Evolutionary conservation across 2,888 invertebrate genomes (phyloP).

Genomic region (Ophion slaviceki): DNA sequence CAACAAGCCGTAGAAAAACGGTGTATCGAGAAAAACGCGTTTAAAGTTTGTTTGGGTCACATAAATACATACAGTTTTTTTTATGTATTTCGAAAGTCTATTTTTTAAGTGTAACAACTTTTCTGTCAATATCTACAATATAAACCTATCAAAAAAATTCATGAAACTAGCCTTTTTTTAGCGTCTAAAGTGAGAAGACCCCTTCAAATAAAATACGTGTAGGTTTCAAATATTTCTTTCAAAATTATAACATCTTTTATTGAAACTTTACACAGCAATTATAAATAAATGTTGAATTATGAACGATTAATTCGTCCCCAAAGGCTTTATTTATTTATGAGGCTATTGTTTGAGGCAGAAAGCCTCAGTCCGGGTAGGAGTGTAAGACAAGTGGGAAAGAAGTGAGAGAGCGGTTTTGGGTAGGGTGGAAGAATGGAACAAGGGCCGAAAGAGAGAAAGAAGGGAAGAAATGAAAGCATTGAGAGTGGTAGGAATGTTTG

Average conservation of each 20-base stretch:
- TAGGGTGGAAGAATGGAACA: constrained; percentile 20
- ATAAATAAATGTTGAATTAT: not conserved
- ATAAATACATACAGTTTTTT: too few species aligned
- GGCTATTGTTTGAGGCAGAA: constrained; percentile 19
- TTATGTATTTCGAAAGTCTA: too few species aligned
- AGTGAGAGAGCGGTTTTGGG: constrained; percentile 14
- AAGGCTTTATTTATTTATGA: not conserved
- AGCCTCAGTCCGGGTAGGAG: not conserved
- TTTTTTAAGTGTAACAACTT: too few species aligned
- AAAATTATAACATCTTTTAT: not conserved
- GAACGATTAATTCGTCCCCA: not conserved
- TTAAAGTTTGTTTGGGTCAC: too few species aligned
- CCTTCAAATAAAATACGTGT: too few species aligned
- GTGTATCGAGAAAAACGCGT: too few species aligned
- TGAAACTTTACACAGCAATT: not conserved
- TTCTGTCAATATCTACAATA: too few species aligned
- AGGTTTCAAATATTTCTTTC: too few species aligned
- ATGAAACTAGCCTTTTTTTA: too few species aligned
- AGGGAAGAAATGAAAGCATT: constrained; percentile 19
- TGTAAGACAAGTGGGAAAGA: constrained; percentile 6
- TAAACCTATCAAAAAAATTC: too few species aligned
- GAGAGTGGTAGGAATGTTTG: constrained; percentile 27
- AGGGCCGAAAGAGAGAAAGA: not conserved
- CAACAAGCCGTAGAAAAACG: too few species aligned
- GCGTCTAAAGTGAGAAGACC: too few species aligned